phyloP scores from a whole-genome alignment of 2,113 vertebrate species.

The Thalassoma bifasciatum region DNA sequence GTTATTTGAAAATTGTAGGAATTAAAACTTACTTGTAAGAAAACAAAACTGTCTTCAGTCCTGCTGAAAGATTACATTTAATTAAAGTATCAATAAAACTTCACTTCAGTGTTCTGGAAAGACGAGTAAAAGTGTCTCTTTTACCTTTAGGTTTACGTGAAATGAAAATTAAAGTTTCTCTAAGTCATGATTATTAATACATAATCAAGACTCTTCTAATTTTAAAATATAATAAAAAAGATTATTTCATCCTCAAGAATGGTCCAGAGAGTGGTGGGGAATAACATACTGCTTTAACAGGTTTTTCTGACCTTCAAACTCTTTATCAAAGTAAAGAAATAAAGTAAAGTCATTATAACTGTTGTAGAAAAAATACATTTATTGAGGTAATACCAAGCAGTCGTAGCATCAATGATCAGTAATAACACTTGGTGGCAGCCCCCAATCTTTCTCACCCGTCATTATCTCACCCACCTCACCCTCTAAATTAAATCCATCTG shows the following conservation, averaged over 20 bases:
- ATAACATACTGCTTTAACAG: constrained; percentile 4
- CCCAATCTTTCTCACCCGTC: background rate
- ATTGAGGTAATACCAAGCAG: background rate
- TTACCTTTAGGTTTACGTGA: too few relatives aligned
- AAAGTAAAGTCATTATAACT: background rate
- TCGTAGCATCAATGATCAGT: background rate
- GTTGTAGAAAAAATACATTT: background rate
- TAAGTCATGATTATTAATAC: too few relatives aligned
- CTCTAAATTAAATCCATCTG: background rate
- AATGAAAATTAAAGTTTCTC: too few relatives aligned
- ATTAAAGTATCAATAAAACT: too few relatives aligned
- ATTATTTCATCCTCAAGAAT: background rate
- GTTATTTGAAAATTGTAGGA: too few relatives aligned
- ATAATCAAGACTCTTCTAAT: too few relatives aligned
- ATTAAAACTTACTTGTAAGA: too few relatives aligned
- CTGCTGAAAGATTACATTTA: too few relatives aligned
- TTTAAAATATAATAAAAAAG: background rate
- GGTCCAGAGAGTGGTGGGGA: background rate
- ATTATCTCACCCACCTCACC: background rate
- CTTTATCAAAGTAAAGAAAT: background rate
- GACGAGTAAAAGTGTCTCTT: too few relatives aligned
- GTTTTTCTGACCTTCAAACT: background rate
- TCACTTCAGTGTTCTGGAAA: too few relatives aligned
- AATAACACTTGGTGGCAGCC: background rate
- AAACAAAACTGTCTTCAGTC: too few relatives aligned